Evolutionary conservation across 2,113 vertebrate genomes (phyloP), one percentile per base, ranked within the genome.

Genomic region (Forbesichthys papilliferus): DNA sequence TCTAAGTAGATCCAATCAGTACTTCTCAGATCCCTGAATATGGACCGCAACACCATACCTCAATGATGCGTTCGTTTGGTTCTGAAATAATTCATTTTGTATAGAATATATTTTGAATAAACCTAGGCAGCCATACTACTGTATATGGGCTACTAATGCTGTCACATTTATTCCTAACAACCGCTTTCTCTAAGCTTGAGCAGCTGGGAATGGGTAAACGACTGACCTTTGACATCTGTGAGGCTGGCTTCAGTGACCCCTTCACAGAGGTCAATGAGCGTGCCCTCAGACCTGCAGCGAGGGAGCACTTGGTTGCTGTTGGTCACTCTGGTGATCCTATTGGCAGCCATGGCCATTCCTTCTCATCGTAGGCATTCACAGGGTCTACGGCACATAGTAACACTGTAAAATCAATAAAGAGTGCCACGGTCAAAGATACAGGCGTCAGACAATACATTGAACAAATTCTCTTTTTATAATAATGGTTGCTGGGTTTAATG

Each of bases 201-300:
- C 27, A 42, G 11, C 12, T 36, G 18, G 3, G 36, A 13, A 13
- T 52, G 11, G 10, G 18, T 20, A 7, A 66, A 48, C 52, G 61
- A 81, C 87, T 71, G 88, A 99, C 98, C 98, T 97, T 95, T 97
- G 84, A 98, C 92, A 3, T 98, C 95, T 2, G 74, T 91, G 63
- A 98, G 94, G 78, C 90, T 91, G 57, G 88, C 84, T 36, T 95
- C 95, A 0, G 92, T 77, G 10, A 94, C 90, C 14, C 93, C 93
- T 13, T 96, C 94, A 0, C 91, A 65, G 56, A 97, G 90, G 83
- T 99, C 95, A 8, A 98, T 94, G 61, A 99, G 93, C 0, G 96
- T 95, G 56, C 96, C 97, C 89, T 99, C 98, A 0, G 98, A 99
- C 86, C 91, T 95, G 90, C 98, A 99, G 36, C 98, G 95, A 0